Evolutionary conservation across 2,888 invertebrate species (phyloP).

Genomic region (Torymus texanus): DNA sequence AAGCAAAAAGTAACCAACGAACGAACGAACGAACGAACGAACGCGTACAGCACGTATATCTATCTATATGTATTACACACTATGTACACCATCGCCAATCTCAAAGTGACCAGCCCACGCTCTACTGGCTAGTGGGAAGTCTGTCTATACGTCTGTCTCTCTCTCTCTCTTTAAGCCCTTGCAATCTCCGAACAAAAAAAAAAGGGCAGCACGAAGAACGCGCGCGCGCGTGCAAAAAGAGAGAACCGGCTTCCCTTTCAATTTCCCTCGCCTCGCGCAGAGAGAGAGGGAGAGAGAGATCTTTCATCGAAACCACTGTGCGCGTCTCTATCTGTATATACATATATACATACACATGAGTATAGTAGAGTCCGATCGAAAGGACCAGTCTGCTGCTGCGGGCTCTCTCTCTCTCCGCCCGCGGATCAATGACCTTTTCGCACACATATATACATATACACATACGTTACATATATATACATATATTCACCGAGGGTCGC

Average conservation of each 20-base stretch:
- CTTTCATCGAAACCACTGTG: constrained; percentile 21
- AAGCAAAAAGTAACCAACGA: constrained; percentile 1
- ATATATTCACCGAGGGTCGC: no score
- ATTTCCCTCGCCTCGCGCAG: constrained; percentile 19
- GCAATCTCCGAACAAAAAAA: constrained; percentile 1
- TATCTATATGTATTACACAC: background rate
- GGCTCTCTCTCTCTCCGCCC: constrained; percentile 37
- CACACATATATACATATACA: background rate
- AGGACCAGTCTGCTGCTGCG: constrained; percentile 7
- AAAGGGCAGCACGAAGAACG: background rate
- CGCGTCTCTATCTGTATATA: background rate
- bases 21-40: background rate
- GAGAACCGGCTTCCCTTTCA: constrained; percentile 23
- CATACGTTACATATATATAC: no score
- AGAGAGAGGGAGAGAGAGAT: background rate
- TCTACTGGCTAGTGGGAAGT: no score
- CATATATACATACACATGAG: background rate
- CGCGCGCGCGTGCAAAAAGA: background rate
- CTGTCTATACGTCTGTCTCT: no score
- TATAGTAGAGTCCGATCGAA: constrained; percentile 15
- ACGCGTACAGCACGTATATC: background rate
- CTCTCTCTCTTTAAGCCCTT: background rate
- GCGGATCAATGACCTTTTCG: constrained; percentile 62
- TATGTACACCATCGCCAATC: background rate
- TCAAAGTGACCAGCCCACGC: constrained; percentile 21